Evolutionary conservation across 2,888 invertebrate genomes (phyloP), one percentile per base, ranked within the genome.

Genomic region (Anoplius nigerrimus): DNA sequence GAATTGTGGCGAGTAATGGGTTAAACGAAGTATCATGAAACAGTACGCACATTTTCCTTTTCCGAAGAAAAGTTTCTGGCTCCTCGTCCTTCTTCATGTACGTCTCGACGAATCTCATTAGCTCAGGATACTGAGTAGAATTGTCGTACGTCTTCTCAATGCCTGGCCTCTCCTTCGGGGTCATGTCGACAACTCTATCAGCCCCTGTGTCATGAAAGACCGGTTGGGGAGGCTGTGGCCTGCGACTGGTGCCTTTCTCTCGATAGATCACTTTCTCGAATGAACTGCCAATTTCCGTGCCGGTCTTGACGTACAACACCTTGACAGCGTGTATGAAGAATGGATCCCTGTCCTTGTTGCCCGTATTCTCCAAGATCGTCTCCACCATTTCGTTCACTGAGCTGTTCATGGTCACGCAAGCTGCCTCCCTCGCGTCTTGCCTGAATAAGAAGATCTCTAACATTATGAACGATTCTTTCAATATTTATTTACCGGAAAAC

Each of bases 391-490:
- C 81, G 6, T 84, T 73, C 4, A 88, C 59, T 3, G 85, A 84
- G 24, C 85, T 86, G 51, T 86, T 87, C 88, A 88, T 88, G 0
- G 83, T 85, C 0, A 84, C 76, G 59, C 87, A 85, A 2, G 85
- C 81, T 2, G 61, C 69, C 0, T 76, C 78, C 0, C 76, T 78
- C 4, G 78, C 68, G 66, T 80, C 78, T 0, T 34, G 18, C 0
- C 34, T 34, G 11, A 1, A 34, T 11, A 34, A 11, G 1, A 34
- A 6, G 11, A 34, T 6, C 11, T 6, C 11, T 34, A 3, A 46
- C 5, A 0, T 27, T 6, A 0, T 52, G 59, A 1, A 6, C 68
- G 65, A 3, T 68, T 15, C 11, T 71, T 71, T 2, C 43, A 43
- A 0, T 24, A 11, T 34, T 34, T 34, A 6, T 34, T 34, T 34